Evolutionary conservation across 2,888 invertebrate species (phyloP), one percentile per base, ranked within the genome.

Genomic region (Malacosoma neustria): DNA sequence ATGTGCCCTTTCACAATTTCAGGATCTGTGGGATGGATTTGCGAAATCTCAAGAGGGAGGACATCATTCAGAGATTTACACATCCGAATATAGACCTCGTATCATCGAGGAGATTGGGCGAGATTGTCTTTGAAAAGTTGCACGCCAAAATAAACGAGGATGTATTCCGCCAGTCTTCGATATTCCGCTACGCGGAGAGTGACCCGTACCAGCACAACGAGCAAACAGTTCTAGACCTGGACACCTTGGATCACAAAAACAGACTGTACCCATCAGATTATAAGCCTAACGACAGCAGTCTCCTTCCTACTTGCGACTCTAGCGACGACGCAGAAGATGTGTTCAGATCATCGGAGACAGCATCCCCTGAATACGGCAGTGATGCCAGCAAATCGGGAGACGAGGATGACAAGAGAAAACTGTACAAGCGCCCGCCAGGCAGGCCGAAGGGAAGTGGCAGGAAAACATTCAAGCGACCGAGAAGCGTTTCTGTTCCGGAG

Each of bases 401-500:
- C 33, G 88, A 88, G 49, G 75, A 87, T 0, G 84, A 87, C 32
- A 79, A 79, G 45, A 61, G 72, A 33, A 81, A 79, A 59, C 58
- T 63, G 45, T 65, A 79, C 40, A 88, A 88, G 53, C 73, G 88
- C 49, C 82, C 86, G 11, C 88, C 88, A 1, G 89, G 89, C 14
- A 76, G 89, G 46, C 88, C 88, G 4, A 82, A 81, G 40, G 87
- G 87, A 11, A 84, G 80, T 54, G 86, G 86, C 7, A 64, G 77
- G 35, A 86, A 82, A 47, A 58, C 71, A 30, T 65, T 68, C 50
- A 86, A 86, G 57, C 77, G 82, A 32, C 76, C 82, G 4, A 63
- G 79, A 44, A 86, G 82, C 64, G 85, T 86, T 3, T 86, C 86
- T 32, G 86, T 96, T 30, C 96, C 96, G 88, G 95, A 96, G 72